Percentiles rank a stretch among this genome's conserved stretches.
Evolutionary conservation across 2,113 vertebrate species (phyloP).

Genomic region (Cottus gobio): DNA sequence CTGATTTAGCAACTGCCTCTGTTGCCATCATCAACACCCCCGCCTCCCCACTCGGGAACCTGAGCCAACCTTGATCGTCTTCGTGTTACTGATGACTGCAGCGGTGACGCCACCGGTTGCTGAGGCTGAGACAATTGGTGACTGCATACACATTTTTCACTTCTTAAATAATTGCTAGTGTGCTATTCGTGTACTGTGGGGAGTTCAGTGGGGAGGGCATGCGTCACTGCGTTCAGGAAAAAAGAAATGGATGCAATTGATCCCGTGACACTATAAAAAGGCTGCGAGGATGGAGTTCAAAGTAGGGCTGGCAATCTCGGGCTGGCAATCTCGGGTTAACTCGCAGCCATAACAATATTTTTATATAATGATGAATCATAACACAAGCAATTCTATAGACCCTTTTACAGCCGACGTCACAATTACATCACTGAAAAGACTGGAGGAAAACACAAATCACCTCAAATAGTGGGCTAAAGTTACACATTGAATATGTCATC

Average conservation of each 20-base stretch:
- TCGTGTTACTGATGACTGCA: slow-evolving; percentile 37
- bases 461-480: neutral
- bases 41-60: slow-evolving; percentile 26
- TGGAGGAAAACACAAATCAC: neutral
- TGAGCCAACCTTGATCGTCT: slow-evolving; percentile 52
- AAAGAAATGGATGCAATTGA: slow-evolving; percentile 2
- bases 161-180: slow-evolving; percentile 21
- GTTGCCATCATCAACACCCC: slow-evolving; percentile 65
- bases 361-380: neutral
- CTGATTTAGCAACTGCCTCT: slow-evolving; percentile 78
- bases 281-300: neutral
- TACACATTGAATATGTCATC: neutral
- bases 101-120: slow-evolving; percentile 47
- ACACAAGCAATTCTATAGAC: neutral
- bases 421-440: neutral
- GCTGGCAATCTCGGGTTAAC: neutral
- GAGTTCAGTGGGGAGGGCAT: slow-evolving; percentile 6
- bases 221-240: slow-evolving; percentile 17
- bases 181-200: neutral
- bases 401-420: neutral
- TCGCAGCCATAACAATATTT: neutral
- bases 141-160: neutral
- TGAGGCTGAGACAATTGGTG: slow-evolving; percentile 42
- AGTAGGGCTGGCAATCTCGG: neutral
- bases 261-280: neutral